Base-by-base conservation (phyloP, 64 coral and sea anemone genomes). In the Montipora foliosa region DNA sequence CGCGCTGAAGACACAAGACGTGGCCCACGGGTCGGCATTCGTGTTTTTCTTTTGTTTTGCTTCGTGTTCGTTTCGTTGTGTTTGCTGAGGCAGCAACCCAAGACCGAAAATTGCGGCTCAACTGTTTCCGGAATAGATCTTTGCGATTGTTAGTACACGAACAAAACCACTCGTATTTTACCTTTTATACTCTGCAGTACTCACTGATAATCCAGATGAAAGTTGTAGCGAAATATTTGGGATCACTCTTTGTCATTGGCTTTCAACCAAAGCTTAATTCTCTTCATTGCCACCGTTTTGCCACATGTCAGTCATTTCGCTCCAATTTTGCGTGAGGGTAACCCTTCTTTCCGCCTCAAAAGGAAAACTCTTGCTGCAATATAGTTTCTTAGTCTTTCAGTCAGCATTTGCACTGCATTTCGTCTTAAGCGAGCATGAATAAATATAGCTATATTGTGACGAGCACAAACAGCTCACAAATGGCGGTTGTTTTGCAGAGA, bases 1-100 rank as follows among this genome's bases (percentile, higher is more conserved):
- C 62, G 52, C 37, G 91, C 67, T 2, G 44, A 20, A 10, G 46
- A n/a, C 64, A 80, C 52, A 47, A 81, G 74, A 69, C 49, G 25
- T 11, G 53, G 53, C 49, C 80, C 92, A 72, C 85, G 92, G 92
- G 92, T 93, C 83, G 83, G 92, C 92, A 52, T 22, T 80, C 9
- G 47, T 78, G 78, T 52, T 67, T 3, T 52, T 5, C 19, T 24
- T 78, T 48, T 78, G 16, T 57, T 59, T 77, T 19, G 10, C 21
- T 48, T 53, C 8, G 44, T 88, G 2, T 44, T 76, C 46, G 3
- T 55, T 75, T 53, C 53, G 9, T 29, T 19, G 48, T 19, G 22
- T 15, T 77, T 59, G 87, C 74, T 67, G 52, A 79, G 72, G 72
- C 58, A 79, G 71, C 37, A 89, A 89, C 59, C 52, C 72, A 89